Evolutionary conservation across 2,797 vertebrate genomes (phyloP).

Genomic region (Pseudomugil gertrudae): DNA sequence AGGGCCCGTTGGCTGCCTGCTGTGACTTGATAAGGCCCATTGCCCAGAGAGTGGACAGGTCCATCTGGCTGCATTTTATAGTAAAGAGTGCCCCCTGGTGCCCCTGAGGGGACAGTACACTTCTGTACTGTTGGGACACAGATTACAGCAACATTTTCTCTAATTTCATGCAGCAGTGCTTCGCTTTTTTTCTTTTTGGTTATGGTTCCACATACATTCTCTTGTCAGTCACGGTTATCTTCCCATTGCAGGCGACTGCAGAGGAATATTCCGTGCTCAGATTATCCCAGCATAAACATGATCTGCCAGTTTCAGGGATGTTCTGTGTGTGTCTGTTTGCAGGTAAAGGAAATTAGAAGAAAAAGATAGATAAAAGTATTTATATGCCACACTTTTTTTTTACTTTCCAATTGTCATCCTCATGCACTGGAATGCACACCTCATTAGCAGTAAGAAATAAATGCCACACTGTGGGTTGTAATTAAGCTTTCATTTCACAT

Average conservation of each 20-base stretch:
- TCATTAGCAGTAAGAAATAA: slow-evolving; percentile 20
- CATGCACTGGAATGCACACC: not conserved
- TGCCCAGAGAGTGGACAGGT: slow-evolving; percentile 40
- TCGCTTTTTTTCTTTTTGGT: slow-evolving; percentile 18
- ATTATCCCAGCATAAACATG: slow-evolving; percentile 44
- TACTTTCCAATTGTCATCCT: not conserved
- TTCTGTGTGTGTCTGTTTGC: not conserved
- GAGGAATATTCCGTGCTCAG: slow-evolving; percentile 8
- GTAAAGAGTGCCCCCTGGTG: slow-evolving; percentile 73
- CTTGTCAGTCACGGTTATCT: slow-evolving; percentile 63
- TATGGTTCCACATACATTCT: slow-evolving; percentile 42
- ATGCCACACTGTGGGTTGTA: not conserved
- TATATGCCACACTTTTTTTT: slow-evolving; percentile 9
- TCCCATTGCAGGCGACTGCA: slow-evolving; percentile 48
- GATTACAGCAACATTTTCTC: slow-evolving; percentile 48
- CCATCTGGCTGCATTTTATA: slow-evolving; percentile 40
- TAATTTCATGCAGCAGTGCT: slow-evolving; percentile 40
- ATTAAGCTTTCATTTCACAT: not conserved
- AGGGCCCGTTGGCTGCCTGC: slow-evolving; percentile 65
- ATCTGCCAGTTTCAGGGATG: slow-evolving; percentile 36
- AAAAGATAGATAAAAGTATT: not conserved
- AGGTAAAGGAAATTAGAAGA: slow-evolving; percentile 10
- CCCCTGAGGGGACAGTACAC: slow-evolving; percentile 24
- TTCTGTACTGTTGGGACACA: slow-evolving; percentile 39
- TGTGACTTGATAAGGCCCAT: slow-evolving; percentile 67